A percentile compares a stretch with the other conserved stretches of the same genome.
These are phyloP conservation scores for Iphiclides podalirius DNA, from an alignment of 2,888 invertebrate genomes.

Conservation along the genomic window DNA sequence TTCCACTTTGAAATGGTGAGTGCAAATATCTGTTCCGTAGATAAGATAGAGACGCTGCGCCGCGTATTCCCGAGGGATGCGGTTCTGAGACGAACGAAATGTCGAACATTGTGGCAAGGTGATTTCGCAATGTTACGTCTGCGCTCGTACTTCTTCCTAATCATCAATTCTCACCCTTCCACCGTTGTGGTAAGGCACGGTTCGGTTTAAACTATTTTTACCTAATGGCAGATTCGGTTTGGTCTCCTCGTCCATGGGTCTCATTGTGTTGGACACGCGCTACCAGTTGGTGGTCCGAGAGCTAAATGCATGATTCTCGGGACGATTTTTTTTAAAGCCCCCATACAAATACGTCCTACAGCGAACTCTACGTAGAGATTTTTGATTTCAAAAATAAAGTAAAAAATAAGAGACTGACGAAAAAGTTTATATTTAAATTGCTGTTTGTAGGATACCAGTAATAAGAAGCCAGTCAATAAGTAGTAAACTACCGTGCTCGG, in stretches of 20 bases:
- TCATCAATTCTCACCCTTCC: too few species aligned
- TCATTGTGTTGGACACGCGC: constrained; percentile 36
- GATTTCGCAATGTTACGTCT: neutral
- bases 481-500: too few species aligned
- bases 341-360: neutral
- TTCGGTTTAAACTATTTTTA: neutral
- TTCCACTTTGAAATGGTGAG: neutral
- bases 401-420: too few species aligned
- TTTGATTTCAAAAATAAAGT: neutral
- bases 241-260: neutral
- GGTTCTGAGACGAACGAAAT: constrained; percentile 4
- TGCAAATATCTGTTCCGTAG: constrained; percentile 8
- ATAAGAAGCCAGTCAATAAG: too few species aligned
- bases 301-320: constrained; percentile 15
- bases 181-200: neutral
- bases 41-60: constrained; percentile 1
- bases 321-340: constrained; percentile 5
- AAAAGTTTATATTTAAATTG: too few species aligned
- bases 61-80: constrained; percentile 3
- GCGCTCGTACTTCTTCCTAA: neutral
- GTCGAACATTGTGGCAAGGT: constrained; percentile 5
- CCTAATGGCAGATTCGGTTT: neutral
- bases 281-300: constrained; percentile 34
- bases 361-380: neutral
- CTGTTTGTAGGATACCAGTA: too few species aligned